Conservation (phyloP, 2,888 invertebrate genomes). For the Tryphoninae sp. region DNA sequence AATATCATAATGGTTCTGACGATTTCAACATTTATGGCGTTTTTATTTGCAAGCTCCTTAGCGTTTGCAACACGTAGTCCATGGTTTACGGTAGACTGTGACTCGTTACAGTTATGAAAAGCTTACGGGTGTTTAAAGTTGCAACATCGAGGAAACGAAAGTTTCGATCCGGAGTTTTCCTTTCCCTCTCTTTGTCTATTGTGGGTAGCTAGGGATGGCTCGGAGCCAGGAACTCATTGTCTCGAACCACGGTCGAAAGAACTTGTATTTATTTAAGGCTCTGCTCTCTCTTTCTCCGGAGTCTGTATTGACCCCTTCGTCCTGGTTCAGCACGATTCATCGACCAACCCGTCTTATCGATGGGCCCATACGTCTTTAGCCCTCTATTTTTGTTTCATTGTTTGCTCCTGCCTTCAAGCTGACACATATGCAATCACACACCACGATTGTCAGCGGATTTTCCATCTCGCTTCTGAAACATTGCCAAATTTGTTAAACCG, state of each 20-base stretch:
- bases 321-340: neutral
- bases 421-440: no score
- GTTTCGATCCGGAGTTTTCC: conserved; percentile 33
- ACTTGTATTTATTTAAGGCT: conserved; percentile 71
- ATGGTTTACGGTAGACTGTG: neutral
- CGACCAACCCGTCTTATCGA: neutral
- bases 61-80: neutral
- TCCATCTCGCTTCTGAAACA: no score
- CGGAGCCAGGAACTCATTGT: conserved; percentile 6
- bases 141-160: conserved; percentile 31
- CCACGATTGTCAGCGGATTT: no score
- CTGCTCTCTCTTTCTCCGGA: conserved; percentile 43
- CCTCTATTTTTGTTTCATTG: neutral
- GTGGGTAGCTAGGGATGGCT: neutral
- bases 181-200: neutral
- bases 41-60: neutral
- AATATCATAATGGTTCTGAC: neutral
- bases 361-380: neutral
- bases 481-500: no score
- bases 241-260: conserved; percentile 58
- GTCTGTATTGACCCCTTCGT: conserved; percentile 58
- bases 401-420: no score
- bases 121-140: conserved; percentile 29
- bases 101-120: neutral
- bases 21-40: neutral